Evolutionary conservation across 2,113 vertebrate species (phyloP).

Genomic region (Chelonoidis abingdonii): DNA sequence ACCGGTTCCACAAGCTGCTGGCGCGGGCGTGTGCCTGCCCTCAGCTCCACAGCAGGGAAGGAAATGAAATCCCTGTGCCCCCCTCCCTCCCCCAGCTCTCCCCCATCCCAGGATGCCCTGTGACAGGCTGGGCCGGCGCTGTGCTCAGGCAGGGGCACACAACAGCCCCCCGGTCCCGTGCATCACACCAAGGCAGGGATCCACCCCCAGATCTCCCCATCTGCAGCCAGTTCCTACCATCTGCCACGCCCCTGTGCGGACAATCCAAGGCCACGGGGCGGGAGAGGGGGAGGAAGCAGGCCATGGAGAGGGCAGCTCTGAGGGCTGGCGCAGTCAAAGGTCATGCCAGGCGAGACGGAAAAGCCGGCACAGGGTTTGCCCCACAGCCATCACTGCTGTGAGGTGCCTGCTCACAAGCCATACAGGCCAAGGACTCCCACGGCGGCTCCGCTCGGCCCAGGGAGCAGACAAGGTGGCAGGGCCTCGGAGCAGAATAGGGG

Average conservation of each 20-base stretch:
- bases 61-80: neutral
- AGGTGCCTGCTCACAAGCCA: neutral
- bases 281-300: neutral
- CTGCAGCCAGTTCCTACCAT: neutral
- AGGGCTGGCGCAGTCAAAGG: neutral
- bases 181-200: neutral
- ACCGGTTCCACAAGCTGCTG: slow-evolving; percentile 46
- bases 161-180: neutral
- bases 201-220: neutral
- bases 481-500: neutral
- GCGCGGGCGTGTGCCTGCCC: neutral
- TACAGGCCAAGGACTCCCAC: neutral
- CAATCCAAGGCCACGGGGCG: neutral
- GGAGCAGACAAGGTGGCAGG: too few species aligned
- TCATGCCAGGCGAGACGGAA: neutral
- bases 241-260: neutral
- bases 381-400: neutral
- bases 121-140: too few species aligned
- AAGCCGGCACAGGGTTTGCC: neutral
- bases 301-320: neutral
- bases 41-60: neutral
- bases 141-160: neutral
- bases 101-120: neutral
- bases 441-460: neutral
- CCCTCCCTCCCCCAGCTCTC: neutral